These are phyloP conservation scores for Elaphurus davidianus DNA, from an alignment of 2,113 vertebrate species.

Conservation along the genomic window DNA sequence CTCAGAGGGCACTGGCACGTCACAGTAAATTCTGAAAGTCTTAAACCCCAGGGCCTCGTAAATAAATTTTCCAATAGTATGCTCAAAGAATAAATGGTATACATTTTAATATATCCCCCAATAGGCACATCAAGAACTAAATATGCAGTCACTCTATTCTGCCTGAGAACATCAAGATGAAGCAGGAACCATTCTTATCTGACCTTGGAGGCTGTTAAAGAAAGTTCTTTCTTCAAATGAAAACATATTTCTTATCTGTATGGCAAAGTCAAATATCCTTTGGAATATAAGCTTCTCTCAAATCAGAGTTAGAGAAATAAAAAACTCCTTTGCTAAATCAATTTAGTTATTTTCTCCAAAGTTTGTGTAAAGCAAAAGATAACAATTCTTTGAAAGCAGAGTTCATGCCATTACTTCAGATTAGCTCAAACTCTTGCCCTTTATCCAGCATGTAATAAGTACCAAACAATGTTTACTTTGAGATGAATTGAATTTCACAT, in stretches of 20 bases:
- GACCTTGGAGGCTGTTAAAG: not conserved
- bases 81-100: not conserved
- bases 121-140: not conserved
- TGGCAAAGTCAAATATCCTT: not conserved
- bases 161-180: not conserved
- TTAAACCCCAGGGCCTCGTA: not conserved
- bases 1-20: not conserved
- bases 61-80: not conserved
- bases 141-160: not conserved
- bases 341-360: not conserved
- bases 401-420: not conserved
- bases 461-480: not conserved
- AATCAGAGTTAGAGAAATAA: not conserved
- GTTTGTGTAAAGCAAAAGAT: not conserved
- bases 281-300: not conserved
- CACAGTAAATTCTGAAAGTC: not conserved
- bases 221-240: conserved; percentile 4
- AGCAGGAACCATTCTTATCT: conserved; percentile 3
- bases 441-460: not conserved
- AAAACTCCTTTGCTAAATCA: not conserved
- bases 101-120: not conserved
- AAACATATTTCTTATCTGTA: not conserved
- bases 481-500: not conserved
- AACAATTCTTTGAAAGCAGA: not conserved
- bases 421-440: not conserved